Base-by-base conservation (phyloP, 2,888 invertebrate species). In the Sialis fuliginosa region DNA sequence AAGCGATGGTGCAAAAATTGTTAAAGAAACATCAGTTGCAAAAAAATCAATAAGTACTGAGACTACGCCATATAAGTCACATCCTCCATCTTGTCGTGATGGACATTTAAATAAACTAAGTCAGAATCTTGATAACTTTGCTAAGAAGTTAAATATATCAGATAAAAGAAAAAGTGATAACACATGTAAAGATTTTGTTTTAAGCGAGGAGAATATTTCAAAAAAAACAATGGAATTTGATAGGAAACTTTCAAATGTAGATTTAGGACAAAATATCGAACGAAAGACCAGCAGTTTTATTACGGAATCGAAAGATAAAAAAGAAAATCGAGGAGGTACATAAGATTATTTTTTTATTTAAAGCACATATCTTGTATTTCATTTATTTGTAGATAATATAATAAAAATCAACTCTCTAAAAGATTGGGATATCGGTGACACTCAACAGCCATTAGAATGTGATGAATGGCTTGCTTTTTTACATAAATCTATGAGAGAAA, bases 401-500 rank as follows among this genome's bases (percentile, higher is more conserved):
- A 52, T 48, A 10, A 52, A 45, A 35, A 22, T 22, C 33, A 48
- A 48, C 12, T 42, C 42, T n/a, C 46, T 48, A 46, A 39, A 48
- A 44, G 42, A 49, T 42, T 49, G 52, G 50, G 52, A 57, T 58
- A 48, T 61, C 58, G 47, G 60, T 35, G 47, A 47, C 35, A 30
- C 32, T 10, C 47, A 47, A 42, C 42, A 72, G 55, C 79, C 82
- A 4, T 81, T 88, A 49, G 87, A 89, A 61, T 75, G 83, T 53
- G 88, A 89, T 52, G 89, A 90, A 63, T 89, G 88, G 89, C 69
- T 86, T 51, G 87, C 81, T 1, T 90, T 89, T 62, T 64, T 90
- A 1, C 78, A 83, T 56, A 77, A 79, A 8, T 83, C 84, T 10
- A 84, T 87, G 62, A 81, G 81, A 60, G 90, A 89, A 68, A 75